Evolutionary conservation across 2,797 vertebrate genomes (phyloP).

Genomic region (Typhlichthys eigenmanni): DNA sequence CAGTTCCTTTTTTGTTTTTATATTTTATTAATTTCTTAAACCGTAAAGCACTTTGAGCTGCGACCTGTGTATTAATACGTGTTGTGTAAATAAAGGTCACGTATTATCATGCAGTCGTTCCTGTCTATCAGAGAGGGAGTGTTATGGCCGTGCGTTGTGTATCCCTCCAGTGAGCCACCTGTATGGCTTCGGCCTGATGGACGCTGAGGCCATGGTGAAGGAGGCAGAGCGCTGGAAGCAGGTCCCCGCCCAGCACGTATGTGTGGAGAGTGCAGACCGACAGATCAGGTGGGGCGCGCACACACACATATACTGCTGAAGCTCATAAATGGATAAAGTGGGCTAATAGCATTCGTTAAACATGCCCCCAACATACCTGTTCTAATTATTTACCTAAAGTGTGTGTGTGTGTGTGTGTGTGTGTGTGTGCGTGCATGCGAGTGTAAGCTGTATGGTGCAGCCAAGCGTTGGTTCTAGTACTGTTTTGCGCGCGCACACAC

Average conservation of each 20-base stretch:
- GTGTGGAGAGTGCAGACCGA: conserved; percentile 93
- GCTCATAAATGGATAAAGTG: background rate
- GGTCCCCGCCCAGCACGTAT: conserved; percentile 93
- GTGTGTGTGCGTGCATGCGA: conserved; percentile 55
- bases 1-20: no score
- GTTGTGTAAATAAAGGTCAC: no score
- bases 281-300: conserved; percentile 88
- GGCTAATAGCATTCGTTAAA: background rate
- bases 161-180: conserved; percentile 90
- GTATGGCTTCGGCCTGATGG: conserved; percentile 98
- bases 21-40: no score
- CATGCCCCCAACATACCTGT: background rate
- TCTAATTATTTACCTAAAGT: conserved; percentile 21
- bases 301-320: background rate
- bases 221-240: conserved; percentile 96
- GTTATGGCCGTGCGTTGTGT: conserved; percentile 20
- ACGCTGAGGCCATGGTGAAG: conserved; percentile 98
- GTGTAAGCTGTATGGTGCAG: conserved; percentile 74
- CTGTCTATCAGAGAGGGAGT: no score
- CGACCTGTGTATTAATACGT: no score
- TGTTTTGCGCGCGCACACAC: conserved; percentile 36
- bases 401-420: conserved; percentile 56
- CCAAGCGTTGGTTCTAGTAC: conserved; percentile 77
- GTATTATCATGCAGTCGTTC: no score
- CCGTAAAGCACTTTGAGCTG: no score